Evolutionary conservation across 2,113 vertebrate genomes (phyloP).

Genomic region (Odontophorus gujanensis): DNA sequence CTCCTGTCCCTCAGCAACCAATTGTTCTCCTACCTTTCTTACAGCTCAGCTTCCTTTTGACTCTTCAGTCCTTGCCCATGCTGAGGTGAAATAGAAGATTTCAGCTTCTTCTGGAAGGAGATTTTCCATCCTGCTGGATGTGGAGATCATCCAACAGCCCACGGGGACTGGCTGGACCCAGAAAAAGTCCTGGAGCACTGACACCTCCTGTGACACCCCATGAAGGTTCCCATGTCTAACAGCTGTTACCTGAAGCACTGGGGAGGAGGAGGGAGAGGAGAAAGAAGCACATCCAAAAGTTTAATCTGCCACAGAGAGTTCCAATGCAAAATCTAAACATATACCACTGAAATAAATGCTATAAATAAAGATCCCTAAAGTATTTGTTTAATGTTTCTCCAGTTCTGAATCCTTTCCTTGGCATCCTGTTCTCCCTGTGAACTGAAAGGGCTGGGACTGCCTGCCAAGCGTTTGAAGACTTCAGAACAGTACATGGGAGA

Average conservation of each 20-base stretch:
- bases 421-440: constrained; percentile 53
- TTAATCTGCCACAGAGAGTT: constrained; percentile 1
- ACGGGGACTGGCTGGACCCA: neutral
- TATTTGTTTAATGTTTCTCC: constrained; percentile 67
- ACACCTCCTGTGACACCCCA: neutral
- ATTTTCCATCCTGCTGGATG: neutral
- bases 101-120: neutral
- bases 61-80: neutral
- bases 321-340: constrained; percentile 47
- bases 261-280: neutral
- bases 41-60: neutral
- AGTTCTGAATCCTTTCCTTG: constrained; percentile 64
- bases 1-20: neutral
- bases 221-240: neutral
- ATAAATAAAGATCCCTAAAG: constrained; percentile 59
- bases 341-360: constrained; percentile 54
- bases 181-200: neutral
- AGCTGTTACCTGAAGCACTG: neutral
- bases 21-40: neutral
- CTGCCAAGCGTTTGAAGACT: constrained; percentile 66
- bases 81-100: neutral
- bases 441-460: constrained; percentile 18
- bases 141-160: neutral
- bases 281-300: constrained; percentile 28
- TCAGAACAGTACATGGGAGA: constrained; percentile 11